Conservation (phyloP, 2,797 vertebrate genomes). For the Phoxinus dragarum region DNA sequence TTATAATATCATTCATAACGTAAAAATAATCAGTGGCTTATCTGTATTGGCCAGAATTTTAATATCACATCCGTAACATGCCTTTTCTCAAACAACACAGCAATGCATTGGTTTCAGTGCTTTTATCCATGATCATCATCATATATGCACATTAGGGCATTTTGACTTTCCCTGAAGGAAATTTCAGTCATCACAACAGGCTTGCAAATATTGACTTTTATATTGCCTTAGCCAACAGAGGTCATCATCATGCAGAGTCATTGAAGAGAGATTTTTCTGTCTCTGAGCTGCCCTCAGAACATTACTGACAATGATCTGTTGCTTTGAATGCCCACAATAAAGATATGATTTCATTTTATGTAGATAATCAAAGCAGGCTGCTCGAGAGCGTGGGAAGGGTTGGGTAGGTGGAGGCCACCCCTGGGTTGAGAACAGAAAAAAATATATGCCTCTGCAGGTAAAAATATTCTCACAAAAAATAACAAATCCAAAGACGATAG, state of each 20-base stretch:
- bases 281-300: neutral
- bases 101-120: neutral
- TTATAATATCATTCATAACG: neutral
- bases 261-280: neutral
- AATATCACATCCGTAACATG: neutral
- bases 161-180: conserved; percentile 4
- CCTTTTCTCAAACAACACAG: neutral
- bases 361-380: conserved; percentile 22
- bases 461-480: conserved; percentile 34
- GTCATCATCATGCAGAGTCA: conserved; percentile 3
- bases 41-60: neutral
- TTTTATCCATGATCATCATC: neutral
- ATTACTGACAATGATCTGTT: neutral
- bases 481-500: neutral
- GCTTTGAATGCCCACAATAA: conserved; percentile 13
- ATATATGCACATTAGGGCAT: neutral
- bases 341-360: conserved; percentile 14
- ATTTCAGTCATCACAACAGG: neutral
- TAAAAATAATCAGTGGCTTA: neutral
- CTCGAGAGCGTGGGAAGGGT: neutral
- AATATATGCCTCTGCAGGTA: conserved; percentile 8
- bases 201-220: neutral
- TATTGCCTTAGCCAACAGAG: conserved; percentile 1
- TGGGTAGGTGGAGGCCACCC: neutral
- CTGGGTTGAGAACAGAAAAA: conserved; percentile 8